A percentile compares a stretch with the other conserved stretches of the same genome.
Conservation (phyloP, 1,140 invertebrate genomes). For the Drosophila parabipectinata region DNA sequence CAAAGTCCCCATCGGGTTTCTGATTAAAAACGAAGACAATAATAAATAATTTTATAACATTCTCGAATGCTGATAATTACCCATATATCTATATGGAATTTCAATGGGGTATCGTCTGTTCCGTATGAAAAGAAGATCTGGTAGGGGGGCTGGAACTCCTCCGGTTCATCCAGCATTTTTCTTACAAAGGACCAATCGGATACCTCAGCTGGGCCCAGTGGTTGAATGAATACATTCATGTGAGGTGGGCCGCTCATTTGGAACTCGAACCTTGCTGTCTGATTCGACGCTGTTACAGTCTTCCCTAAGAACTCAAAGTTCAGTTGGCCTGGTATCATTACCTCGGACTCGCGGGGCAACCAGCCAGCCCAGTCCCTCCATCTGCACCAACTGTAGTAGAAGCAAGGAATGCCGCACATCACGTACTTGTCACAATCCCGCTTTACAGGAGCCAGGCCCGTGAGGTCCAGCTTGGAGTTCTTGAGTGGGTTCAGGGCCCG, state of each 20-base stretch:
- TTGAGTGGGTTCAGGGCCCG: conserved; percentile 87
- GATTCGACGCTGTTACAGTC: conserved; percentile 27
- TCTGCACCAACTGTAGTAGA: conserved; percentile 85
- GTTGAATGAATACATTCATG: conserved; percentile 89
- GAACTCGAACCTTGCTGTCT: conserved; percentile 54
- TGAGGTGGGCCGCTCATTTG: conserved; percentile 87
- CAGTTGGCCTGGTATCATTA: conserved; percentile 41
- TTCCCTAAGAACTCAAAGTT: conserved; percentile 49
- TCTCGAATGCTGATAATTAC: conserved; percentile 65
- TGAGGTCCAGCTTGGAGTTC: conserved; percentile 63
- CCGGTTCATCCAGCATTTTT: conserved; percentile 78
- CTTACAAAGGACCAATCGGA: conserved; percentile 87
- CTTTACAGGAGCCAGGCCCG: conserved; percentile 85
- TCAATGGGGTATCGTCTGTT: conserved; percentile 85
- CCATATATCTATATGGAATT: conserved; percentile 86
- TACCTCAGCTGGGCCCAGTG: conserved; percentile 85
- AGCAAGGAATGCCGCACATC: conserved; percentile 90
- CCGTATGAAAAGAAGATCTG: conserved; percentile 89
- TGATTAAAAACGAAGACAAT: conserved; percentile 67
- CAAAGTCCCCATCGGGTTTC: conserved; percentile 78
- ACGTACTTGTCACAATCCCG: conserved; percentile 87
- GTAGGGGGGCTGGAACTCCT: conserved; percentile 87
- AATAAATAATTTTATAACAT: neutral
- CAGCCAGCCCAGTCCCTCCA: conserved; percentile 44
- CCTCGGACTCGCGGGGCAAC: conserved; percentile 44